Evolutionary conservation across 2,113 vertebrate genomes (phyloP).

Genomic region (Plestiodon gilberti): DNA sequence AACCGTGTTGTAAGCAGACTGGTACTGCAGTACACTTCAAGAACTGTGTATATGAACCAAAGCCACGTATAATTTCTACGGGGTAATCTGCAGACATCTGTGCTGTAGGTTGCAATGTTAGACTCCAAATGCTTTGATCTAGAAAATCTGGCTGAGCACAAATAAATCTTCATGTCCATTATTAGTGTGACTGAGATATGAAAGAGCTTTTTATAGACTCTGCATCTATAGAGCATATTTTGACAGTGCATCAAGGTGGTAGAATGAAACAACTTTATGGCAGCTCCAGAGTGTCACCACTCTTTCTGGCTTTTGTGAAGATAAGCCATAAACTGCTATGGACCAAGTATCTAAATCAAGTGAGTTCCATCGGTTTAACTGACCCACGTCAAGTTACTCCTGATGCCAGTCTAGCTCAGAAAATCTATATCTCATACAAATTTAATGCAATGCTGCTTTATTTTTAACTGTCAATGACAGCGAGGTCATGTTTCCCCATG

Average conservation of each 20-base stretch:
- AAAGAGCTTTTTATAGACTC: background rate
- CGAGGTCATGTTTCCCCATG: conserved; percentile 5
- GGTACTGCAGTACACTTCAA: background rate
- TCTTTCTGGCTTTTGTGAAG: background rate
- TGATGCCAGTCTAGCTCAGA: conserved; percentile 18
- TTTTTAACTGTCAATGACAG: conserved; percentile 29
- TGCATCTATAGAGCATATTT: background rate
- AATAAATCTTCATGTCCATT: conserved; percentile 12
- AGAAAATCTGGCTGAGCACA: conserved; percentile 17
- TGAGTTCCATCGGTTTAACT: conserved; percentile 20
- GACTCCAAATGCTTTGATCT: background rate
- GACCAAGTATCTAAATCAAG: background rate
- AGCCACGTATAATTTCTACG: conserved; percentile 14
- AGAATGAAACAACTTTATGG: background rate
- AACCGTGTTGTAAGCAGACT: background rate
- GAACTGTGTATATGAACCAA: background rate
- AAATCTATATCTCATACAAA: conserved; percentile 35
- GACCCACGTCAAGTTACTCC: conserved; percentile 24
- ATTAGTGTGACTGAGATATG: conserved; percentile 4
- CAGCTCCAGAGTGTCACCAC: background rate
- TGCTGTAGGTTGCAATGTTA: conserved; percentile 9
- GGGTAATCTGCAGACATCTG: conserved; percentile 15
- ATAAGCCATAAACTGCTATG: conserved; percentile 1
- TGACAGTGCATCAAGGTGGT: background rate
- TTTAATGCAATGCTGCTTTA: conserved; percentile 23